Conservation (phyloP, 2,888 invertebrate genomes). For the Morpho helenor region DNA sequence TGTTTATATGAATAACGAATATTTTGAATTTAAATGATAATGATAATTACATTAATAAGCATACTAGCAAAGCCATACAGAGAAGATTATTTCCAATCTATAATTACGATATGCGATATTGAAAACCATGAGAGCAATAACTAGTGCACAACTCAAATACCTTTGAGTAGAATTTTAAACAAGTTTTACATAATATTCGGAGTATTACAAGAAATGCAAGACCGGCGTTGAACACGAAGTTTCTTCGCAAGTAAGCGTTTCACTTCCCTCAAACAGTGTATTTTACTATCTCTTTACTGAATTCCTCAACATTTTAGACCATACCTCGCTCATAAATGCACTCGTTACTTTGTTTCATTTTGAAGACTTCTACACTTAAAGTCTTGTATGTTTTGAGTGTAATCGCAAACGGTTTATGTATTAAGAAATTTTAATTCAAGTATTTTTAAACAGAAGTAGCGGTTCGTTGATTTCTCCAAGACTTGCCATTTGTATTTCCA, state of each 20-base stretch:
- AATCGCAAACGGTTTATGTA: too few species aligned
- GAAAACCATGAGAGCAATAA: neutral
- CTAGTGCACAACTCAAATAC: constrained; percentile 4
- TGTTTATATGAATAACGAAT: too few species aligned
- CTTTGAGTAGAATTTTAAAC: constrained; percentile 10
- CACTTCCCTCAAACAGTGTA: constrained; percentile 16
- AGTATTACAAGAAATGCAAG: constrained; percentile 13
- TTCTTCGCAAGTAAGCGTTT: constrained; percentile 14
- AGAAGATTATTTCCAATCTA: too few species aligned
- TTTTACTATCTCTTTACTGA: constrained; percentile 18
- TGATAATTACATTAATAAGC: too few species aligned
- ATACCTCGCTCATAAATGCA: constrained; percentile 16
- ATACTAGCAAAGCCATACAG: too few species aligned
- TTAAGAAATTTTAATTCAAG: neutral
- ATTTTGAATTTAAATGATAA: too few species aligned
- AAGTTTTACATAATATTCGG: constrained; percentile 14
- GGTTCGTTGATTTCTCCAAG: too few species aligned
- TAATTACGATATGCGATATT: neutral
- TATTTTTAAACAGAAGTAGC: neutral
- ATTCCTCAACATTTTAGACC: constrained; percentile 21
- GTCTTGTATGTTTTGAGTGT: neutral
- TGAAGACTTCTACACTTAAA: constrained; percentile 5
- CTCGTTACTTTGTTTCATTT: constrained; percentile 9
- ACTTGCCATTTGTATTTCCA: too few species aligned
- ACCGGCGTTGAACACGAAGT: constrained; percentile 9